Evolutionary conservation across 2,113 vertebrate species (phyloP).

Genomic region (Mixornis gularis): DNA sequence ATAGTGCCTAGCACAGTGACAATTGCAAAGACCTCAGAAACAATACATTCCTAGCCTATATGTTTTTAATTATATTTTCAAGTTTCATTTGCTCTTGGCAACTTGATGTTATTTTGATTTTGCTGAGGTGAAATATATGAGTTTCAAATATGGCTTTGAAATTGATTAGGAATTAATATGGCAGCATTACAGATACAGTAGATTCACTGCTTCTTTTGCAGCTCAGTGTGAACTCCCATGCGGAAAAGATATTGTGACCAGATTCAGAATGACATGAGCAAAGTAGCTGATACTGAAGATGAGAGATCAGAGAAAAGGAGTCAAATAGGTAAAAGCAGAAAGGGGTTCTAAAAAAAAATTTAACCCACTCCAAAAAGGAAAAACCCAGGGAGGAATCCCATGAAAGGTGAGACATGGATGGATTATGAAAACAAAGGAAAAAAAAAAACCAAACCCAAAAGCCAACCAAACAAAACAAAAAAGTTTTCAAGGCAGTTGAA

Average conservation of each 20-base stretch:
- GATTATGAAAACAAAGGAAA: background rate
- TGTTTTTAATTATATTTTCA: conserved; percentile 54
- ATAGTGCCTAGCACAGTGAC: conserved; percentile 37
- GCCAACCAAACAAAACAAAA: background rate
- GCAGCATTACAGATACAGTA: conserved; percentile 17
- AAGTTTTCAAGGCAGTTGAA: background rate
- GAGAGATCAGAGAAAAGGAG: background rate
- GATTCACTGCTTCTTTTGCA: conserved; percentile 24
- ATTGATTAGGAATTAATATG: conserved; percentile 56
- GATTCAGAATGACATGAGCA: background rate
- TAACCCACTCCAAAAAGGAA: background rate
- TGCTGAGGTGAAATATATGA: conserved; percentile 29
- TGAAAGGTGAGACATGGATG: background rate
- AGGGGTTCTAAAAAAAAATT: background rate
- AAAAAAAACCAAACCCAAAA: background rate
- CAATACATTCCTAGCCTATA: conserved; percentile 12
- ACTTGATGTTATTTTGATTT: conserved; percentile 42
- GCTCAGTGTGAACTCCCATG: background rate
- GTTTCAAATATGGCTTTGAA: conserved; percentile 38
- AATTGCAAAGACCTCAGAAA: conserved; percentile 41
- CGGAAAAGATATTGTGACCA: background rate
- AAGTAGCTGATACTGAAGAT: background rate
- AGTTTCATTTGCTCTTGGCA: conserved; percentile 52
- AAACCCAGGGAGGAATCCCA: background rate
- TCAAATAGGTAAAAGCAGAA: background rate